Evolutionary conservation across 2,797 vertebrate genomes (phyloP).

Genomic region (Pantherophis alleghaniensis): DNA sequence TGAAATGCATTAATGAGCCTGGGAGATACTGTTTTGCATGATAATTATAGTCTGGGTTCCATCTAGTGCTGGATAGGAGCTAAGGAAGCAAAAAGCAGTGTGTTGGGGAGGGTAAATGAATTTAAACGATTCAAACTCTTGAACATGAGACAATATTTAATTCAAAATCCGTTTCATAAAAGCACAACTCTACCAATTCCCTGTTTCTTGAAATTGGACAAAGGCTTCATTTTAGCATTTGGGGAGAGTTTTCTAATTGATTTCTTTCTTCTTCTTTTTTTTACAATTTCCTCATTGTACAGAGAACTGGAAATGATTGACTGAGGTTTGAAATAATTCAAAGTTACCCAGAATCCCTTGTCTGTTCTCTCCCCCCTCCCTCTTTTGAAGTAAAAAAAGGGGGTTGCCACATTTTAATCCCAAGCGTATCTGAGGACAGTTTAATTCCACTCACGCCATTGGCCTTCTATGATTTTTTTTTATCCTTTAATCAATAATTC

Average conservation of each 20-base stretch:
- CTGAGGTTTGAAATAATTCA: background rate
- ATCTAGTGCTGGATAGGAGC: slow-evolving; percentile 47
- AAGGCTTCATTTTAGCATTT: background rate
- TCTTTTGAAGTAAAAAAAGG: slow-evolving; percentile 26
- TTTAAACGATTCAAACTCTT: slow-evolving; percentile 22
- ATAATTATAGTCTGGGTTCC: slow-evolving; percentile 66
- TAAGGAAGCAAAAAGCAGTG: slow-evolving; percentile 47
- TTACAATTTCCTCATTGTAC: accelerated
- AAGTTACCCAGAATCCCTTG: slow-evolving; percentile 13
- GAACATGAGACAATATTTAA: background rate
- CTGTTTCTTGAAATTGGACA: background rate
- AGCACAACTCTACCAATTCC: accelerated
- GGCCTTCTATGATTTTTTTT: slow-evolving; percentile 36
- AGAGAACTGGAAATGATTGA: background rate
- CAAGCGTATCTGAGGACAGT: slow-evolving; percentile 9
- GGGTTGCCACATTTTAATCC: slow-evolving; percentile 24
- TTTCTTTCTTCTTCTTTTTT: background rate
- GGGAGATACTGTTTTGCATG: slow-evolving; percentile 72
- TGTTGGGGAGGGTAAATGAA: background rate
- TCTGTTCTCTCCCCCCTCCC: background rate
- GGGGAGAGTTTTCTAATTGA: accelerated
- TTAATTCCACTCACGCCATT: slow-evolving; percentile 52
- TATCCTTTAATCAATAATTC: slow-evolving; percentile 63
- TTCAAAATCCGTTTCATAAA: accelerated
- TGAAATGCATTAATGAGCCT: slow-evolving; percentile 69